Evolutionary conservation across 2,113 vertebrate genomes (phyloP).

Genomic region (Toxostoma redivivum): DNA sequence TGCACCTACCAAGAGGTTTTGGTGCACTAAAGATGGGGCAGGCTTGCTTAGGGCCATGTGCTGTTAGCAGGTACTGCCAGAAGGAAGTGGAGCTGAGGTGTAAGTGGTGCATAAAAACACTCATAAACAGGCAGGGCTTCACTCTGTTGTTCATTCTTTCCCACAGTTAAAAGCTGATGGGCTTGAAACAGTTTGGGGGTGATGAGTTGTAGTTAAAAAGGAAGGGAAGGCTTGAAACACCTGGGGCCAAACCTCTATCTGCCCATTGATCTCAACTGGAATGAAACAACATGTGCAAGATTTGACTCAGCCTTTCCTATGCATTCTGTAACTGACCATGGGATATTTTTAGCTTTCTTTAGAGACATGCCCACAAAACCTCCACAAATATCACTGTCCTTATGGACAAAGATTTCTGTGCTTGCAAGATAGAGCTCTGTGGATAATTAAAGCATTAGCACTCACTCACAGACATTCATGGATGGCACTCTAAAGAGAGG

Average conservation of each 20-base stretch:
- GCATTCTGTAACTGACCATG: not conserved
- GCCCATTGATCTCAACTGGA: constrained; percentile 1
- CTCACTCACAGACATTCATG: not conserved
- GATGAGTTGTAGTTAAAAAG: constrained; percentile 12
- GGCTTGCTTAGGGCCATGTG: not conserved
- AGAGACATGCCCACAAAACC: not conserved
- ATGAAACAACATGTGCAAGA: not conserved
- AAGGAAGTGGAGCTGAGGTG: not conserved
- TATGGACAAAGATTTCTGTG: not conserved
- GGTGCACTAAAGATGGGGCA: not conserved
- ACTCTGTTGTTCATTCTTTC: not conserved
- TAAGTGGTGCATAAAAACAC: not conserved
- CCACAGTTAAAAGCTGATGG: constrained; percentile 27
- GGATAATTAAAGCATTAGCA: not conserved
- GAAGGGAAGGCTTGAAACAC: constrained; percentile 50
- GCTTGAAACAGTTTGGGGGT: constrained; percentile 10
- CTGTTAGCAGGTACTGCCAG: not conserved
- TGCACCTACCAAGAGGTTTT: not conserved
- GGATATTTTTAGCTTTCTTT: not conserved
- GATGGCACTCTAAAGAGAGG: not conserved
- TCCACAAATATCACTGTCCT: not conserved
- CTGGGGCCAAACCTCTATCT: constrained; percentile 44
- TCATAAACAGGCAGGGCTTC: not conserved
- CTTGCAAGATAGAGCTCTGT: not conserved
- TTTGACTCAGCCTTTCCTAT: not conserved